Evolutionary conservation across 2,888 invertebrate species (phyloP).

Genomic region (Electrophaes corylata): DNA sequence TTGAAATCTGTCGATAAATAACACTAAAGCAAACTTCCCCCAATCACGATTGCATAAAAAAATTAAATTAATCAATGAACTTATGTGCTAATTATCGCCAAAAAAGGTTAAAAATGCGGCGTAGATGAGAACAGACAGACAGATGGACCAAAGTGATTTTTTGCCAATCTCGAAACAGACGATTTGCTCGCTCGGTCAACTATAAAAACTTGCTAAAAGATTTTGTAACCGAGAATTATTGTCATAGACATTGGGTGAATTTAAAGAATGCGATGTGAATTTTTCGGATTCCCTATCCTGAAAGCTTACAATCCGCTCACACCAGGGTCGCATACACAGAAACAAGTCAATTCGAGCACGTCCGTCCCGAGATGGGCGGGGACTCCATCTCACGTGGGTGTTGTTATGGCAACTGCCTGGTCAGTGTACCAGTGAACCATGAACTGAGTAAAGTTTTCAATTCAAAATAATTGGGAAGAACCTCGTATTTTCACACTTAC

Average conservation of each 20-base stretch:
- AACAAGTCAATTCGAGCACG: conserved; percentile 45
- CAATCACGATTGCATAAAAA: too few relatives aligned
- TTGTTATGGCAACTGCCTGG: conserved; percentile 74
- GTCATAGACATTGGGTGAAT: too few relatives aligned
- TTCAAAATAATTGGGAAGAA: background rate
- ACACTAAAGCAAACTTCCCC: too few relatives aligned
- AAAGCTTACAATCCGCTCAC: conserved; percentile 86
- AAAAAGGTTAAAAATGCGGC: too few relatives aligned
- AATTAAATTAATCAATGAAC: too few relatives aligned
- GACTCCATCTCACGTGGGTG: conserved; percentile 72
- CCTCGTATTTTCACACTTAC: background rate
- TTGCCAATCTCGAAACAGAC: too few relatives aligned
- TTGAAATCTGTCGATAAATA: too few relatives aligned
- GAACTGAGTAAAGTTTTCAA: conserved; percentile 52
- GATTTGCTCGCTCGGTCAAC: too few relatives aligned
- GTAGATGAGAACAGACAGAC: too few relatives aligned
- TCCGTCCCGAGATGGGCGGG: conserved; percentile 68
- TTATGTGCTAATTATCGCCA: too few relatives aligned
- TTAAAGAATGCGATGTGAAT: conserved; percentile 49
- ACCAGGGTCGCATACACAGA: conserved; percentile 78
- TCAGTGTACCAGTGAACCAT: conserved; percentile 63
- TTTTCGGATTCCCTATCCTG: conserved; percentile 83
- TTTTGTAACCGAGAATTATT: too few relatives aligned
- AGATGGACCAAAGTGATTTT: too few relatives aligned
- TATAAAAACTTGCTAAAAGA: background rate